Base-by-base conservation (phyloP, 1,140 invertebrate species). In the Brachionus angularis region DNA sequence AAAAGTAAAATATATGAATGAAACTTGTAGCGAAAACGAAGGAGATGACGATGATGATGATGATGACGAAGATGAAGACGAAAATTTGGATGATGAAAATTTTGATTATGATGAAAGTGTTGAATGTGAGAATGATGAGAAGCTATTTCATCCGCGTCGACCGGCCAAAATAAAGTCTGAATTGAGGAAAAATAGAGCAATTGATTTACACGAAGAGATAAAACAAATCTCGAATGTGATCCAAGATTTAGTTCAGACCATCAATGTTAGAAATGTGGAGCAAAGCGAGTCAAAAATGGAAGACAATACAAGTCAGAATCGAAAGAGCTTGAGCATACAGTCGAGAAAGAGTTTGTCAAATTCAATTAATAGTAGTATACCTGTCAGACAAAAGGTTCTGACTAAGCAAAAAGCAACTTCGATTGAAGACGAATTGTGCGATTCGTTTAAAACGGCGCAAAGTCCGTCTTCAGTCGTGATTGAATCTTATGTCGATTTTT, bases 141-240 rank as follows among this genome's bases (percentile, higher is more conserved):
- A 18, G 3, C 14, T 52, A 27, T 52, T 52, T 52, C 49, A 52
- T 27, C 49, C 49, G 3, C 49, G 49, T 12, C n/a, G 23, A 31
- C 49, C 49, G 2, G 16, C 2, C 16, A 52, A 52, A n/a, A 52
- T 52, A 5, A 52, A 52, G 23, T 27, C 29, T 5, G 49, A 52
- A 21, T 10, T 52, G 5, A 5, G 49, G 3, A 5, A 27, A 31
- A 27, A 52, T 27, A 27, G 49, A 27, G 23, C 49, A 12, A 5
- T 27, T 5, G 49, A 52, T 27, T 18, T 52, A 31, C 49, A 52
- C 8, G 49, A 52, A 16, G 49, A 52, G 16, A 52, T 52, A 10
- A 52, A 52, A 31, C 49, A 52, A 52, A 52, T 52, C 14, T 52
- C 49, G 16, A 52, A 52, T 31, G 49, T 52, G 2, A 52, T 52